Evolutionary conservation across 2,888 invertebrate species (phyloP), one percentile per base, ranked within the genome.

Genomic region (Nomada flava): DNA sequence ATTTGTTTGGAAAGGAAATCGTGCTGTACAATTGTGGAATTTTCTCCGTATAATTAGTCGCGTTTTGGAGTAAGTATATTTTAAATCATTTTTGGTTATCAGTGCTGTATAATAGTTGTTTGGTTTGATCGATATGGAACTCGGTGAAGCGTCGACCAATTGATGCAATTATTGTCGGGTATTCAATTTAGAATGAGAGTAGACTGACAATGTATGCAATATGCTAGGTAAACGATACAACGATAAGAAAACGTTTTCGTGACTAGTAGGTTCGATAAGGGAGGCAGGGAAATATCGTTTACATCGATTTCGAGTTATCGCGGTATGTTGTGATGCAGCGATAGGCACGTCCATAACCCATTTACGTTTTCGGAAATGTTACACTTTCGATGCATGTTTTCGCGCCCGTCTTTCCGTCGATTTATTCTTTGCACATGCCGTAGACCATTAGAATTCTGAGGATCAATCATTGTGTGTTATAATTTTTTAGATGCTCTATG

Each of bases 351-450:
- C 64, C 23, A 64, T 50, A 64, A 64, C 47, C 47, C 26, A 64
- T 64, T 64, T 64, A 64, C 64, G 50, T 64, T 64, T 26, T 50
- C 47, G 26, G 64, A 50, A 26, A 64, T 26, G 26, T 15, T 23
- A 23, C 44, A 23, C 5, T 63, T 23, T 63, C 63, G 44, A 63
- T 63, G 44, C 63, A 47, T 47, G 23, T 44, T 63, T 62, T 9
- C 10, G 36, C 63, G 44, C 20, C 11, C 44, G 15, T 23, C 2
- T n/a, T 60, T 60, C n/a, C 10, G 9, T n/a, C 11, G 53, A 53
- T 53, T 53, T 53, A 53, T 53, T 53, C 53, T 18, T 53, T 20
- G 20, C 53, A 11, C 53, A 11, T 53, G 53, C 20, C n/a, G 52
- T n/a, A 15, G 15, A 11, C 20, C 10, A 20, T 20, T 53, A n/a